Base-by-base conservation (phyloP, 2,888 invertebrate species). In the Rugalucina vietnamica region DNA sequence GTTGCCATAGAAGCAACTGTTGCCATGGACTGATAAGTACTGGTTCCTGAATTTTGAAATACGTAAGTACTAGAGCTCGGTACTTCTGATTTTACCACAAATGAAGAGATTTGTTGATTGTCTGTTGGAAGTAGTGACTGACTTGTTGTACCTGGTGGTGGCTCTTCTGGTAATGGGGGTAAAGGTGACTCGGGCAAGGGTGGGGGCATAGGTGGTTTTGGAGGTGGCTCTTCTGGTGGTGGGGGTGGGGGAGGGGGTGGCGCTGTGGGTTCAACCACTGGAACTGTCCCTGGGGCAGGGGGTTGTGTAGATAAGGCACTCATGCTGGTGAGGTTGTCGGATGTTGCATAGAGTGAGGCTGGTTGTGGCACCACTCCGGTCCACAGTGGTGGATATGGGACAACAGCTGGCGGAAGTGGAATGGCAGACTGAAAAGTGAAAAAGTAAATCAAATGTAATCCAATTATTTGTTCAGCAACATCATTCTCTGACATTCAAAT, bases 151-250 rank as follows among this genome's bases (percentile, higher is more conserved):
- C n/a, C n/a, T n/a, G 82, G 87, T 14, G 84, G 81, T 39, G 85
- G 86, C 3, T 54, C 37, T 24, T 77, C 50, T 49, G 76, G 69
- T 24, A 72, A 60, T 24, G 83, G 88, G 24, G 90, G 89, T 24
- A 87, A 87, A 18, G 84, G 85, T 12, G 84, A 84, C 5, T 87
- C 87, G 29, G 84, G 85, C 5, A 87, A 80, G 29, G 87, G 77
- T 12, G 91, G 91, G 8, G 90, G 91, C 12, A 86, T 82, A 0
- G 89, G 91, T 0, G 89, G 85, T 21, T 81, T 39, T 14, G 84
- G 88, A 12, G 89, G 90, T 0, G 84, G 83, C 14, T 84, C 84
- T 37, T 69, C 72, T 1, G 90, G 89, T n/a, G 84, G 82, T 27
- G 89, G 88, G 18, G 90, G 89, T 8, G 90, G 91, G 3, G 82